Conservation (phyloP, 2,113 vertebrate species). For the Leptobrachium ailaonicum region DNA sequence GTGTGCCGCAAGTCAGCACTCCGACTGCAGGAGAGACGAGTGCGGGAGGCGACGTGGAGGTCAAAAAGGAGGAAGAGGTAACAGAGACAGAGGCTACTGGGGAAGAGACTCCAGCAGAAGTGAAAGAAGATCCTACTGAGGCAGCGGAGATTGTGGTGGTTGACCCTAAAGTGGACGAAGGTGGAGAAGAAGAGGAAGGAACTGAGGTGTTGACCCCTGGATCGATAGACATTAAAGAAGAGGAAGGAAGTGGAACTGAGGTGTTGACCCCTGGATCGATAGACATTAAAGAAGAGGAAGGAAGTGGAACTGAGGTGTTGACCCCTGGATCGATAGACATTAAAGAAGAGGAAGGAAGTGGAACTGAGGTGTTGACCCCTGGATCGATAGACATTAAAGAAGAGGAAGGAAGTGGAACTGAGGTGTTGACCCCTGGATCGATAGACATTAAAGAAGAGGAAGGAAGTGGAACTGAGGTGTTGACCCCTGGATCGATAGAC, state of each 20-base stretch:
- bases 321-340: background rate
- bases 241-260: background rate
- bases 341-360: background rate
- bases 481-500: background rate
- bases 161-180: background rate
- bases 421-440: background rate
- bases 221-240: background rate
- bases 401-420: background rate
- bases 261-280: background rate
- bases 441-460: background rate
- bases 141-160: background rate
- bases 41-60: background rate
- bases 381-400: background rate
- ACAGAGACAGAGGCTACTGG: background rate
- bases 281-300: background rate
- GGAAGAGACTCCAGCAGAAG: background rate
- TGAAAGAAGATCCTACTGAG: background rate
- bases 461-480: background rate
- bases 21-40: background rate
- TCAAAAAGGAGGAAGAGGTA: background rate
- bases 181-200: background rate
- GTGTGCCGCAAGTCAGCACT: background rate
- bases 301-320: background rate
- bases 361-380: background rate
- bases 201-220: background rate